Evolutionary conservation across 2,888 invertebrate genomes (phyloP), one percentile per base, ranked within the genome.

Genomic region (Pogonocherus hispidulus): DNA sequence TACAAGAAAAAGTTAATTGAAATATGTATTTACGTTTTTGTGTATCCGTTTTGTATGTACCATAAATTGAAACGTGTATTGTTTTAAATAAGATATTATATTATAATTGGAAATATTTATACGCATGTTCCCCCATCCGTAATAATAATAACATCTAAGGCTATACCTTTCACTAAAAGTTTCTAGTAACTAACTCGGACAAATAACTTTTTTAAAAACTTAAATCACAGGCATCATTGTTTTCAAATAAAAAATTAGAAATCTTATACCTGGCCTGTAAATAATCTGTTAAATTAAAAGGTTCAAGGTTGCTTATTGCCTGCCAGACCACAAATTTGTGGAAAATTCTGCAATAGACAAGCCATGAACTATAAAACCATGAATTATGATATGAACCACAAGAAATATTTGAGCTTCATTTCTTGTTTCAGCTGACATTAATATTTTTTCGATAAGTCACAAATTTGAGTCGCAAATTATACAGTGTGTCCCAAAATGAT

Each of bases 111-210:
- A 37, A 14, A 52, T 51, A 52, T 22, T 20, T 41, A 16, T 19
- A 60, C 3, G 27, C 27, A 8, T n/a, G 27, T 27, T 27, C 27
- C 3, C 27, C 8, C n/a, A n/a, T n/a, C n/a, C n/a, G n/a, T n/a
- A n/a, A n/a, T n/a, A n/a, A n/a, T n/a, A n/a, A n/a, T n/a, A n/a
- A n/a, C n/a, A n/a, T n/a, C n/a, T n/a, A n/a, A n/a, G n/a, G n/a
- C n/a, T n/a, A n/a, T 46, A 8, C 57, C 57, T 57, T 57, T 57
- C 57, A 57, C 57, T 46, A 9, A 4, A 57, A n/a, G n/a, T n/a
- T n/a, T n/a, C n/a, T n/a, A n/a, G n/a, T n/a, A n/a, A n/a, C n/a
- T n/a, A n/a, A n/a, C n/a, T n/a, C n/a, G n/a, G n/a, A n/a, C n/a
- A n/a, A n/a, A n/a, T n/a, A n/a, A n/a, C n/a, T n/a, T n/a, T n/a